Evolutionary conservation across 2,797 vertebrate genomes (phyloP), one percentile per base, ranked within the genome.

Genomic region (Pseudomugil gertrudae): DNA sequence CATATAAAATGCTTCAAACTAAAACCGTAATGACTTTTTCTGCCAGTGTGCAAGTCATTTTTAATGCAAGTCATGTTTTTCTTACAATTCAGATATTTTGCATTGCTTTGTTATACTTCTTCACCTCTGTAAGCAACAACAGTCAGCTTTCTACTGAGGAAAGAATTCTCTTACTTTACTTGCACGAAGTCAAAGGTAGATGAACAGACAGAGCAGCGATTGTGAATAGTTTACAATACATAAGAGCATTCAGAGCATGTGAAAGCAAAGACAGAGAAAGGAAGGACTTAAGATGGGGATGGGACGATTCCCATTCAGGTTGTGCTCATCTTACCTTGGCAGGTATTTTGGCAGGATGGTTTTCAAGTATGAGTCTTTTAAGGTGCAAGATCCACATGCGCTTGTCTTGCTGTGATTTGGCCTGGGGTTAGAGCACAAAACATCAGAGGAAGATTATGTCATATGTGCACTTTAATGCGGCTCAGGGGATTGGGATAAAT

Each of bases 311-410:
- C 60, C 48, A 63, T 53, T 62, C 52, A 56, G 17, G 63, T 45
- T 0, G 5, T 58, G 40, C 11, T 65, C 66, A 17, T 62, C 82
- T 92, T 78, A 99, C 98, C 96, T 99, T 99, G 51, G 97, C 97
- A 24, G 98, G 98, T 84, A 99, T 98, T 94, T 98, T 99, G 57
- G 97, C 97, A 0, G 96, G 96, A 51, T 99, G 98, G 84, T 99
- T 99, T 94, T 99, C 98, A 74, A 99, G 95, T 90, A 99, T 99
- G 75, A 99, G 93, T 54, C 96, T 95, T 85, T 99, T 99, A 81
- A 99, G 93, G 85, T 99, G 96, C 76, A 98, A 91, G 87, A 99
- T 96, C 98, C 98, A 99, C 74, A 97, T 96, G 76, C 96, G 95
- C 68, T 99, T 99, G 80, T 99, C 97, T 90, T 96, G 97, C 79